These are phyloP conservation scores for Ceryle rudis DNA, from an alignment of 2,797 vertebrate species.

Conservation along the genomic window DNA sequence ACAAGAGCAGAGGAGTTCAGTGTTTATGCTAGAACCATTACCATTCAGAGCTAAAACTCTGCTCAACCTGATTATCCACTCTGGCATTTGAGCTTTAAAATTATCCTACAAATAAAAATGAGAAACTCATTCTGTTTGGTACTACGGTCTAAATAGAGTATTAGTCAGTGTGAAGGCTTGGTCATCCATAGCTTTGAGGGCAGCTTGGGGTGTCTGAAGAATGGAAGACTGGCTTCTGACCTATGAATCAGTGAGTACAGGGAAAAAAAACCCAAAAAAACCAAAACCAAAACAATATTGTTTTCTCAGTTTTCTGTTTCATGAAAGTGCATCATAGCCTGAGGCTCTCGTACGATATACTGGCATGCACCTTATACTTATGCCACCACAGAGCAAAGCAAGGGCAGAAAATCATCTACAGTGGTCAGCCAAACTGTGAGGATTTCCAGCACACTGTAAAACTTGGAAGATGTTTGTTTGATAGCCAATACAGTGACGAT, in stretches of 20 bases:
- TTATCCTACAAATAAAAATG: not conserved
- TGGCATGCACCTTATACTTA: not conserved
- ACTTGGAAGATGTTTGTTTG: not conserved
- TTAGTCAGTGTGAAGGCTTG: not conserved
- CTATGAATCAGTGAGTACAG: not conserved
- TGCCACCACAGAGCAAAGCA: not conserved
- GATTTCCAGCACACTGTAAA: not conserved
- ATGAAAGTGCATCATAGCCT: not conserved
- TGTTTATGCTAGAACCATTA: not conserved
- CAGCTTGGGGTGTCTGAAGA: not conserved
- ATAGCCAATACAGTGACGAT: not conserved
- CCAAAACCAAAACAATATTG: not conserved
- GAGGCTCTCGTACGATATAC: rapidly evolving
- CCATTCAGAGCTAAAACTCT: not conserved
- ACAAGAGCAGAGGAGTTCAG: not conserved
- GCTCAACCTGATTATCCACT: not conserved
- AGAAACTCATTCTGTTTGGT: not conserved
- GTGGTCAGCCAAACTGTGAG: not conserved
- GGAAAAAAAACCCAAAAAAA: not conserved
- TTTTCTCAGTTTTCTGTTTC: not conserved
- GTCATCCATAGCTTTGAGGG: not conserved
- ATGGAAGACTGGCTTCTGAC: not conserved
- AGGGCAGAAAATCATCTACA: not conserved
- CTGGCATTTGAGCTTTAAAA: constrained; percentile 15
- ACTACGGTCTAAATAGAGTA: not conserved